Evolutionary conservation across 2,797 vertebrate genomes (phyloP).

Genomic region (Heteromormyrus szaboi): DNA sequence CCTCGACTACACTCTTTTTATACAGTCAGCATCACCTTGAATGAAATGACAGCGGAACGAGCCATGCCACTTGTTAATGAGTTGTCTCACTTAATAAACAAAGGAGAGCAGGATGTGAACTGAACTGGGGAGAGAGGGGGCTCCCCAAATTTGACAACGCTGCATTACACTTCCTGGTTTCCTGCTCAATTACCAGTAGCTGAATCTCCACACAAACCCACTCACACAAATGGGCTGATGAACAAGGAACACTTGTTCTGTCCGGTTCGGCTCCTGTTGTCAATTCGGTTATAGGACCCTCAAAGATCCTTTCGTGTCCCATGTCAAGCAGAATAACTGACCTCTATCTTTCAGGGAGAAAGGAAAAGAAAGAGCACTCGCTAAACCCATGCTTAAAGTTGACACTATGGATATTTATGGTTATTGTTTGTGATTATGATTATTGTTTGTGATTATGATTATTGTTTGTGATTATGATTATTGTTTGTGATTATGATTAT

Average conservation of each 20-base stretch:
- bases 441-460: neutral
- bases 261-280: neutral
- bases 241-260: conserved; percentile 4
- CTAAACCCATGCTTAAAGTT: neutral
- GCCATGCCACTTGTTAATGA: neutral
- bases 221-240: neutral
- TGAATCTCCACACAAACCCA: neutral
- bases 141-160: neutral
- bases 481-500: neutral
- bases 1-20: neutral
- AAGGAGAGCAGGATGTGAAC: neutral
- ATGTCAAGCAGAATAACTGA: neutral
- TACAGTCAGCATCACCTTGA: neutral
- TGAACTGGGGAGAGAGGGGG: neutral
- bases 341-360: neutral
- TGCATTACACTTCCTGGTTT: neutral
- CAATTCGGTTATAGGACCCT: neutral
- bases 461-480: neutral
- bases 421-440: neutral
- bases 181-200: neutral
- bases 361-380: neutral
- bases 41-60: neutral
- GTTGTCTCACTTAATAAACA: neutral
- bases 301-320: neutral
- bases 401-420: neutral